These are phyloP conservation scores for Disparrhopalites patrizii DNA, from an alignment of 2,888 invertebrate genomes.

Conservation along the genomic window DNA sequence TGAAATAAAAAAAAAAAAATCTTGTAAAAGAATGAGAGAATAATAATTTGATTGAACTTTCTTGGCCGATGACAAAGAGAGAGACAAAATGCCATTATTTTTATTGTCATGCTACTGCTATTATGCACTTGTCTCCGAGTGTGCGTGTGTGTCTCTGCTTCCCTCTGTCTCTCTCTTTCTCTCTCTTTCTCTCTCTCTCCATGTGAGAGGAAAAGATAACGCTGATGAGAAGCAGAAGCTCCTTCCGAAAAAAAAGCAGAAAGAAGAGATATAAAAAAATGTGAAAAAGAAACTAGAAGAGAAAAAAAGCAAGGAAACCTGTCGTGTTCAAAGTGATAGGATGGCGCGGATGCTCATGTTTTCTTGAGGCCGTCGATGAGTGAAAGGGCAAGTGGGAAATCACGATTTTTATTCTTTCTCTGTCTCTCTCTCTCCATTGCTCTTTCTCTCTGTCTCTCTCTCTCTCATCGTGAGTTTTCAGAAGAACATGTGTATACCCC, in stretches of 20 bases:
- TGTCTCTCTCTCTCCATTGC: not conserved
- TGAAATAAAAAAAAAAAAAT: not conserved
- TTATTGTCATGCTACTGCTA: not conserved
- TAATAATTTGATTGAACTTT: slow-evolving; percentile 4
- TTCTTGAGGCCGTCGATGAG: slow-evolving; percentile 5
- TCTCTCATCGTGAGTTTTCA: not conserved
- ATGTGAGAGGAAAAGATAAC: not conserved
- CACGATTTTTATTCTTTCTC: not conserved
- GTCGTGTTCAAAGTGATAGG: slow-evolving; percentile 3
- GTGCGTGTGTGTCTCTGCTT: too few species aligned
- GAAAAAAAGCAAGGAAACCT: too few species aligned
- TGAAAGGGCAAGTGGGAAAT: slow-evolving; percentile 26
- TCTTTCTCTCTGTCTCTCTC: too few species aligned
- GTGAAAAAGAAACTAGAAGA: too few species aligned
- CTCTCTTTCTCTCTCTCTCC: not conserved
- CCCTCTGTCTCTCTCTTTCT: not conserved
- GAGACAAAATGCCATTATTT: not conserved
- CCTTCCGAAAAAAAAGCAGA: too few species aligned
- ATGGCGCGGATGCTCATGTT: slow-evolving; percentile 11
- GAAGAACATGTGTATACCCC: not conserved
- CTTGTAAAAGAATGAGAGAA: not conserved
- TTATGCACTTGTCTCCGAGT: too few species aligned
- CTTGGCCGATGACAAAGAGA: not conserved
- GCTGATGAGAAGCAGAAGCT: too few species aligned
- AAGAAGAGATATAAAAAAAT: too few species aligned